These are phyloP conservation scores for Euspilapteryx auroguttella DNA, from an alignment of 2,888 invertebrate species.

Conservation along the genomic window DNA sequence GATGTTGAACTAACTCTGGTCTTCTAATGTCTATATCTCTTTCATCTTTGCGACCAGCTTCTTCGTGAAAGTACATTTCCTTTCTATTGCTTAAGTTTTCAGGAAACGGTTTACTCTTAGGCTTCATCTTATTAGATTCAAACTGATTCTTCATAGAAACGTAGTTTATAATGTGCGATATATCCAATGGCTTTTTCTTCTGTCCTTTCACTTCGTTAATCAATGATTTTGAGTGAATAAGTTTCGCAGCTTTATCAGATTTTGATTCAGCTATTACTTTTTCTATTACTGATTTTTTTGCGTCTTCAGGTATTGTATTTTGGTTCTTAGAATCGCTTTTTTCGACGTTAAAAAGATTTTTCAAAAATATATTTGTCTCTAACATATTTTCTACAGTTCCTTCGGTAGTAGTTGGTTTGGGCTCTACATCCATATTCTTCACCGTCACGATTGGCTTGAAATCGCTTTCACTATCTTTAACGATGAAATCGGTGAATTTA, in stretches of 20 bases:
- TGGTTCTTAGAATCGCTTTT: conserved; percentile 6
- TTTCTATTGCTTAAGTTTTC: conserved; percentile 17
- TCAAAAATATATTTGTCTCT: conserved; percentile 35
- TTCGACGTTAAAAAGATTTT: conserved; percentile 22
- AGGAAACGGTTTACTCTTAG: conserved; percentile 17
- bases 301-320: not conserved
- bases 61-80: conserved; percentile 16
- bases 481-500: conserved; percentile 18
- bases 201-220: conserved; percentile 22
- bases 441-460: conserved; percentile 17
- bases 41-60: too few relatives aligned
- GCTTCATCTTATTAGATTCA: conserved; percentile 33
- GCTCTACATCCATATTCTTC: conserved; percentile 11
- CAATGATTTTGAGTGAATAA: conserved; percentile 17
- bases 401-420: conserved; percentile 14
- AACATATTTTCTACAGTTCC: conserved; percentile 19
- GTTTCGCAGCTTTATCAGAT: conserved; percentile 23
- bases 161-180: conserved; percentile 33
- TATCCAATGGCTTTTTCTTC: conserved; percentile 27
- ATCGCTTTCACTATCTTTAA: conserved; percentile 14
- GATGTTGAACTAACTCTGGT: not conserved
- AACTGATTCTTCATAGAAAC: conserved; percentile 36
- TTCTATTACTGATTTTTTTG: conserved; percentile 7
- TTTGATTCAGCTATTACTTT: conserved; percentile 14
- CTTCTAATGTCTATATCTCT: not conserved